Conservation (phyloP, 2,113 vertebrate species). For the Glaucidium brasilianum region DNA sequence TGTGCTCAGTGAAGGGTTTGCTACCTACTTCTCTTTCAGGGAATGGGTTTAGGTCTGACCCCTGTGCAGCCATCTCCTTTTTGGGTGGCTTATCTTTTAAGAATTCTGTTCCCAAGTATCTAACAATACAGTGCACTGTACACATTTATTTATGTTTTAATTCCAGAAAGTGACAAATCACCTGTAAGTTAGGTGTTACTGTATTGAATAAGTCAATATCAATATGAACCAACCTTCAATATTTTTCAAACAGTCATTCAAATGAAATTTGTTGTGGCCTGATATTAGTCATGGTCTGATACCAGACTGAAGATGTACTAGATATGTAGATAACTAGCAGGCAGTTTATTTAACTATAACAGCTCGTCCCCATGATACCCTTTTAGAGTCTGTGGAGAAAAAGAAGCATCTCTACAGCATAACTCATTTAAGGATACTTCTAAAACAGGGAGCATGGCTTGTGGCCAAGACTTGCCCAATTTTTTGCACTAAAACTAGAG, state of each 20-base stretch:
- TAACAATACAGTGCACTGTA: not conserved
- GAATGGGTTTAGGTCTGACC: not conserved
- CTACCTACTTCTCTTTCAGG: not conserved
- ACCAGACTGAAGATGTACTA: not conserved
- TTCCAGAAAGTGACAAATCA: not conserved
- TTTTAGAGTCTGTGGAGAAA: not conserved
- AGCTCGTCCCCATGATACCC: not conserved
- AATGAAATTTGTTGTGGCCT: not conserved
- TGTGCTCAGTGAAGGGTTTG: not conserved
- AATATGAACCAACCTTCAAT: not conserved
- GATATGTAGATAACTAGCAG: not conserved
- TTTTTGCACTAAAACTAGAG: not conserved
- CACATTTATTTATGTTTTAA: not conserved
- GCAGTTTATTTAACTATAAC: not conserved
- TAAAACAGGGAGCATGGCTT: not conserved
- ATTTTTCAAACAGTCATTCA: not conserved
- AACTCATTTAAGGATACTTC: not conserved
- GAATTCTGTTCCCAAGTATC: not conserved
- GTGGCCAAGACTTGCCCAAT: not conserved
- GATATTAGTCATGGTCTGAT: not conserved
- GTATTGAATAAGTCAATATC: not conserved
- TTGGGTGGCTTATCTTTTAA: not conserved
- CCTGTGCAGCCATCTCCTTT: not conserved
- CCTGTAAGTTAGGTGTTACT: not conserved
- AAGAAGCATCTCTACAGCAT: not conserved